These are phyloP conservation scores for Oryzias curvinotus DNA, from an alignment of 2,113 vertebrate genomes.

Conservation along the genomic window DNA sequence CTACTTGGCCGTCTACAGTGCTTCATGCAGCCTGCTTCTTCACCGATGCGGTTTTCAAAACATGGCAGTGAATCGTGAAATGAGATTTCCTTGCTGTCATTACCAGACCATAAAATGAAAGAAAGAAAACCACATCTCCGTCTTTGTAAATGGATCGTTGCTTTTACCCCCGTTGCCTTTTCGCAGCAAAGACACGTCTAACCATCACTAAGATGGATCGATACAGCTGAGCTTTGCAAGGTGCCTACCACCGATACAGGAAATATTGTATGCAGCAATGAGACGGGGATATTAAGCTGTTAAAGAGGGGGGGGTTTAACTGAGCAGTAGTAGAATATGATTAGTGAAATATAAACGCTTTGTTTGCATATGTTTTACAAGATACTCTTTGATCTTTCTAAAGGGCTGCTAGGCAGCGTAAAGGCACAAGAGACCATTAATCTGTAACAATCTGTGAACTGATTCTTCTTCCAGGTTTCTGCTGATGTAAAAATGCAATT, in stretches of 20 bases:
- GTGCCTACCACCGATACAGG: conserved; percentile 55
- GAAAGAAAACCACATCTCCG: conserved; percentile 64
- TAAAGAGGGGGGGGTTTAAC: conserved; percentile 53
- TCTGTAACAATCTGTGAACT: conserved; percentile 22
- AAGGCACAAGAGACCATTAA: conserved; percentile 23
- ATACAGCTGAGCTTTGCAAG: conserved; percentile 68
- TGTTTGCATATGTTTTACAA: conserved; percentile 59
- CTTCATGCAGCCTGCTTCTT: conserved; percentile 47
- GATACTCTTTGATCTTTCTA: conserved; percentile 54
- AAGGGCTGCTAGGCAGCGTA: conserved; percentile 31
- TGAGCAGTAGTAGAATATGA: conserved; percentile 43
- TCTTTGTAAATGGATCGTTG: conserved; percentile 58
- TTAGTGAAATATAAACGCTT: conserved; percentile 43
- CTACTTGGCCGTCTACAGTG: conserved; percentile 34
- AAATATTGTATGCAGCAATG: conserved; percentile 63
- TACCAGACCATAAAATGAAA: conserved; percentile 35
- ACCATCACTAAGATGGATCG: conserved; percentile 66
- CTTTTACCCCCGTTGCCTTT: conserved; percentile 38
- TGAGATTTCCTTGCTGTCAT: conserved; percentile 75
- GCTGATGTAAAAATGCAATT: conserved; percentile 43
- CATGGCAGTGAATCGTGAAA: conserved; percentile 77
- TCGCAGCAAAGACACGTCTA: conserved; percentile 53
- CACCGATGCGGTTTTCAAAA: conserved; percentile 65
- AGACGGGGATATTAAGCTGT: conserved; percentile 54
- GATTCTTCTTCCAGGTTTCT: conserved; percentile 44